Percentiles rank a stretch among this genome's conserved stretches.
Evolutionary conservation across 2,888 invertebrate species (phyloP).

Genomic region (Gastrophysa polygoni): DNA sequence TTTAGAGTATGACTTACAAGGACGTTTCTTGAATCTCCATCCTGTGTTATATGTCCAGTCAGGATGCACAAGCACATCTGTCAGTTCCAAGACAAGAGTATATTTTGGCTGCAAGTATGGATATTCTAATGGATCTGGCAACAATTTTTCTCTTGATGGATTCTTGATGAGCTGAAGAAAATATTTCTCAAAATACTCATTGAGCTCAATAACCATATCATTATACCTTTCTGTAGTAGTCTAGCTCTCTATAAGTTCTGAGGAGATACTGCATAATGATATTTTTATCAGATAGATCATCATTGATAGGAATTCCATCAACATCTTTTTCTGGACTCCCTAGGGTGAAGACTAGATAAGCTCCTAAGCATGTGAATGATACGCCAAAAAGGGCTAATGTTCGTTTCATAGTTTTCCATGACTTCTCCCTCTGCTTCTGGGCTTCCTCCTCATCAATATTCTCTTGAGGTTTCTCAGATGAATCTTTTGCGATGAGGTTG

Average conservation of each 20-base stretch:
- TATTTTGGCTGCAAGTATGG: slow-evolving; percentile 97
- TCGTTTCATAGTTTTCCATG: slow-evolving; percentile 54
- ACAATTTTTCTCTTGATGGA: slow-evolving; percentile 89
- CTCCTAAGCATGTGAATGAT: slow-evolving; percentile 64
- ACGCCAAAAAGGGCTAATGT: slow-evolving; percentile 63
- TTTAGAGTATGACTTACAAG: slow-evolving; percentile 72
- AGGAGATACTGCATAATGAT: slow-evolving; percentile 71
- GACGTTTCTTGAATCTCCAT: slow-evolving; percentile 98
- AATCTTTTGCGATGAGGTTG: slow-evolving; percentile 42
- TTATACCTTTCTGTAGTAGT: slow-evolving; percentile 51
- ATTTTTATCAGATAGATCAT: slow-evolving; percentile 75
- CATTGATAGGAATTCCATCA: slow-evolving; percentile 74
- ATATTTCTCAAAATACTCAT: not conserved
- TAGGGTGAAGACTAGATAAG: slow-evolving; percentile 70
- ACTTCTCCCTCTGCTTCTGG: slow-evolving; percentile 46
- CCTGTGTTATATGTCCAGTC: slow-evolving; percentile 99
- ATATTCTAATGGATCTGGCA: slow-evolving; percentile 89
- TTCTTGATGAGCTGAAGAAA: slow-evolving; percentile 79
- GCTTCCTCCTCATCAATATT: slow-evolving; percentile 45
- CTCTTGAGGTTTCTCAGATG: slow-evolving; percentile 32
- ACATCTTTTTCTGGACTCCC: slow-evolving; percentile 76
- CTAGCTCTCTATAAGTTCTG: slow-evolving; percentile 62
- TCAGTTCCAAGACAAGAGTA: slow-evolving; percentile 94
- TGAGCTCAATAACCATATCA: not conserved
- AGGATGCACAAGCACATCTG: slow-evolving; percentile 94